Base-by-base conservation (phyloP, 2,888 invertebrate species). In the Drosophila prolongata region DNA sequence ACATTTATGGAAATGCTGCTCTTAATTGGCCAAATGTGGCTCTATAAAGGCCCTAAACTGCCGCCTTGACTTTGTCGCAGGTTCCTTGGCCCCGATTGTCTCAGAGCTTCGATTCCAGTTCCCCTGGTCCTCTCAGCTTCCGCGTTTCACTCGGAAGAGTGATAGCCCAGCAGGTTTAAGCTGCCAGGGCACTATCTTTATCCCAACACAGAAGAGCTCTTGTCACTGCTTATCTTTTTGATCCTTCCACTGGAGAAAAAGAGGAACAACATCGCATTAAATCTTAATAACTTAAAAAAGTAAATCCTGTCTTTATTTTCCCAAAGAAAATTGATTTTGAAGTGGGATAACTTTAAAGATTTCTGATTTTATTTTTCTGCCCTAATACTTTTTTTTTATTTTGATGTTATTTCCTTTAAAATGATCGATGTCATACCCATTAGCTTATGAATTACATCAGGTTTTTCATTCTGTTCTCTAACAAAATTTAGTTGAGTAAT, bases 11-110 rank as follows among this genome's bases (percentile, higher is more conserved):
- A 61, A 61, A 55, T 54, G 64, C 60, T 52, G 64, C 66, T 71
- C 80, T 84, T 85, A 85, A 85, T 85, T 85, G 87, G 80, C 80
- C 87, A 84, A 84, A 84, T 86, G 84, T 73, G 69, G 60, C 75
- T 66, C 79, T 76, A 80, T 64, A 77, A 70, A 75, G 53, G 53
- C 64, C 11, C 73, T 14, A 70, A 71, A 56, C 30, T 27, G 40
- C 47, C 35, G 72, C 53, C 58, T 60, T 56, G 64, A 75, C 69
- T 70, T 74, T 68, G 60, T 78, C 66, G 73, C 46, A n/a, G 52
- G 46, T 16, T 53, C 38, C 43, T 49, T 42, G 56, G 56, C 30
- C 44, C 38, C 40, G 46, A 56, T 30, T 30, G 30, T 9, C 37
- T 2, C 44, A 1, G 53, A 54, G n/a, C 27, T 35, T 37, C 50